A percentile compares a stretch with the other conserved stretches of the same genome.
These are phyloP conservation scores for Mactra quadrangularis DNA, from an alignment of 1,140 invertebrate species.

Conservation along the genomic window DNA sequence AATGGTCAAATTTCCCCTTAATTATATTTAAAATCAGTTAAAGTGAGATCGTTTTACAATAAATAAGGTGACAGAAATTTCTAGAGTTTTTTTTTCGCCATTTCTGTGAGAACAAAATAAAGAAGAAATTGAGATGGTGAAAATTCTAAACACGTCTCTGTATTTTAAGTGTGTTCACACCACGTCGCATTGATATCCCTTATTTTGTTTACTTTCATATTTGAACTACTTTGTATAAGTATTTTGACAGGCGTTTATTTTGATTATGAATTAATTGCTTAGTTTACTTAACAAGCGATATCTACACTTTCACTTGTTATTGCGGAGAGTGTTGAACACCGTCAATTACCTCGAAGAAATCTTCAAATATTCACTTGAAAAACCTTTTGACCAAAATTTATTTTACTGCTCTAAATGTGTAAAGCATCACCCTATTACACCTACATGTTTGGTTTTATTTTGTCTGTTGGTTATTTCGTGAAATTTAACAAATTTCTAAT, in stretches of 20 bases:
- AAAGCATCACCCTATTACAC: too few relatives aligned
- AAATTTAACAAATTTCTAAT: too few relatives aligned
- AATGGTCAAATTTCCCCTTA: neutral
- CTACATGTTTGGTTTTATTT: too few relatives aligned
- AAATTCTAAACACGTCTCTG: conserved; percentile 24
- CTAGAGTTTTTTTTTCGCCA: neutral
- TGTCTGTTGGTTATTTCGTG: too few relatives aligned
- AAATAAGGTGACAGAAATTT: conserved; percentile 1
- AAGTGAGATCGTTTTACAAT: neutral
- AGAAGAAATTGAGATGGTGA: conserved; percentile 16
- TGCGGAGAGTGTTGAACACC: too few relatives aligned
- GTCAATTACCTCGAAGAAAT: too few relatives aligned
- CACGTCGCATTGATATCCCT: neutral
- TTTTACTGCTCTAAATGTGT: too few relatives aligned
- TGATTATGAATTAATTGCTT: conserved; percentile 33
- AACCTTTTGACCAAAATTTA: too few relatives aligned
- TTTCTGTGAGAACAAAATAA: conserved; percentile 20
- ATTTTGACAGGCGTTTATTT: conserved; percentile 56
- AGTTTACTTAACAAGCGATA: too few relatives aligned
- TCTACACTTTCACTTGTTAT: too few relatives aligned
- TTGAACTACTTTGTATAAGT: conserved; percentile 18
- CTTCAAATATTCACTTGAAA: too few relatives aligned
- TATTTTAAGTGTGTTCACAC: conserved; percentile 4
- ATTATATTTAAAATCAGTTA: conserved; percentile 26
- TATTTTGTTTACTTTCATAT: conserved; percentile 10